Conservation (phyloP, 2,888 invertebrate genomes). For the Nemurella pictetii region DNA sequence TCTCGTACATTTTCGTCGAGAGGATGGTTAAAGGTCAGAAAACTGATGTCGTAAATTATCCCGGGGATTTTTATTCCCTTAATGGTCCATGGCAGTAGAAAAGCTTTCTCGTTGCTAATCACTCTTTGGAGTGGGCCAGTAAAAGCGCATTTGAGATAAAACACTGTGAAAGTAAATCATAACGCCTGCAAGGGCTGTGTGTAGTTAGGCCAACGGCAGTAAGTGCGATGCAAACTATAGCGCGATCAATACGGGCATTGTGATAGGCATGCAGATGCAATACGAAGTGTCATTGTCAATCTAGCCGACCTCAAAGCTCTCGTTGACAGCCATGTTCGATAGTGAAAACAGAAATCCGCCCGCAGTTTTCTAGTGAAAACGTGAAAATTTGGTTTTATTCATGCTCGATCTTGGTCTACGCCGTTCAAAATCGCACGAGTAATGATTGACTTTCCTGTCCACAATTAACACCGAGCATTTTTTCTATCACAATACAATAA, state of each 20-base stretch:
- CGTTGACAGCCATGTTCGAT: background rate
- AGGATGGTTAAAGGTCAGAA: background rate
- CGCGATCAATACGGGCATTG: background rate
- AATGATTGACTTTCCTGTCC: too few species aligned
- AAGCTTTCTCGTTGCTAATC: slow-evolving; percentile 1
- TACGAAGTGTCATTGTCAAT: background rate
- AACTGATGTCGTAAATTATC: slow-evolving; percentile 8
- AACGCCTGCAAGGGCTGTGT: background rate
- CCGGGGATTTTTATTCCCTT: slow-evolving; percentile 2
- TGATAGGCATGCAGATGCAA: background rate
- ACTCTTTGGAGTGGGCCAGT: background rate
- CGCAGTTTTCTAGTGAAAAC: background rate
- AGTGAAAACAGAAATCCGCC: too few species aligned
- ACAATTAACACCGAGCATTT: too few species aligned
- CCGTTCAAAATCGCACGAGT: too few species aligned
- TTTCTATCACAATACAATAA: too few species aligned
- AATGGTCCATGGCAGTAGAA: slow-evolving; percentile 15
- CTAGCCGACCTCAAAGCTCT: too few species aligned
- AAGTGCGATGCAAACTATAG: background rate
- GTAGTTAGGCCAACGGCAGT: background rate
- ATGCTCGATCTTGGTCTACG: background rate
- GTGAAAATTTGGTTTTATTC: background rate
- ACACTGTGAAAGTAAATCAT: background rate
- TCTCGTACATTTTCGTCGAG: background rate
- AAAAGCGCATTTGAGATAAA: background rate